Percentiles rank a stretch among this genome's conserved stretches.
Conservation (phyloP, 2,113 vertebrate genomes). For the Astur gentilis region DNA sequence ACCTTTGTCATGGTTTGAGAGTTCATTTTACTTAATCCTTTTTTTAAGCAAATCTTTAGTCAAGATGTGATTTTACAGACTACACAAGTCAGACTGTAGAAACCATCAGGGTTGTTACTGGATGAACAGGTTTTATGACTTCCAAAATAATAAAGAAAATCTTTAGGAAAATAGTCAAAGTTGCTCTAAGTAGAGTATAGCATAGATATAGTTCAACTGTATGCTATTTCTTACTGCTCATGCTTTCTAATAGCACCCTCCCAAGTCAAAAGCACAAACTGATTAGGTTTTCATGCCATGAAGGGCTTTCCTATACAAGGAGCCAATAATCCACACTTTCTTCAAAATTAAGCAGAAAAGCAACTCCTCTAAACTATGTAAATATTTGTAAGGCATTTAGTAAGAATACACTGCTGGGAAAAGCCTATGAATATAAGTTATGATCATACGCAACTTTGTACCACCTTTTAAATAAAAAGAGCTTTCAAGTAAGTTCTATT, state of each 20-base stretch:
- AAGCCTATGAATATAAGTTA: background rate
- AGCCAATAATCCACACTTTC: background rate
- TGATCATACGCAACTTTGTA: background rate
- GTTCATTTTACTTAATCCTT: background rate
- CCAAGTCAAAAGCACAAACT: background rate
- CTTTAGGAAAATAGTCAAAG: background rate
- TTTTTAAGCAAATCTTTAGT: background rate
- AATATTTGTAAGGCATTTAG: background rate
- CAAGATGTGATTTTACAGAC: background rate
- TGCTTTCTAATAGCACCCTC: background rate
- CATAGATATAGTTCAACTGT: accelerated
- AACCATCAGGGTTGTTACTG: background rate
- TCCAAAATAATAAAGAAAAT: background rate
- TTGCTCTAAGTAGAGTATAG: background rate
- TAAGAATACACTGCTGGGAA: background rate
- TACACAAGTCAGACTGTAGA: background rate
- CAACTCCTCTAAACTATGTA: background rate
- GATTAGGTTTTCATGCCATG: background rate
- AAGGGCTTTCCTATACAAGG: background rate
- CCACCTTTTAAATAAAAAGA: background rate
- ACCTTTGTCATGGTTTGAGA: background rate
- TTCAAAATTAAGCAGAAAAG: background rate
- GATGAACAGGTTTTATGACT: background rate
- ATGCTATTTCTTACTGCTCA: background rate
- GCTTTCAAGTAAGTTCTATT: background rate